Conservation (phyloP, 2,888 invertebrate genomes). For the Tenthredo notha region DNA sequence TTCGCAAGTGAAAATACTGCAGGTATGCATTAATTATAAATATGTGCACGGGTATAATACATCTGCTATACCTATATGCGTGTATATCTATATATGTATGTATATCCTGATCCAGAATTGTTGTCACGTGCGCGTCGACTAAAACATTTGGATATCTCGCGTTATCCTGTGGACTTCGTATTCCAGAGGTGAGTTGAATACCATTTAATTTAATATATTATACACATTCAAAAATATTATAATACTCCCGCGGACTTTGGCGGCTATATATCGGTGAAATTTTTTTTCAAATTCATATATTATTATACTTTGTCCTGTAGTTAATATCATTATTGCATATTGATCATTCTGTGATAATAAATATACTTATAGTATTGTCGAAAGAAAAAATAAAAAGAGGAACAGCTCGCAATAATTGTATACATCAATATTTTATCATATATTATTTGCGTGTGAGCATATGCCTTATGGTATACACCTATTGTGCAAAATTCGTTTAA, state of each 20-base stretch:
- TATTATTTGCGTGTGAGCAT: not conserved
- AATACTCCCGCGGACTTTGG: not conserved
- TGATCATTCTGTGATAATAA: not conserved
- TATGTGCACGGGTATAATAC: not conserved
- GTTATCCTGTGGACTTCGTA: not conserved
- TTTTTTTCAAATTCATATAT: not conserved
- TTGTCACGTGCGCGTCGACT: constrained; percentile 46
- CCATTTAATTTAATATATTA: not conserved
- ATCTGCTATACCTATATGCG: not conserved
- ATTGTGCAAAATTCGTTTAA: not conserved
- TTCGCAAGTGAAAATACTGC: constrained; percentile 1
- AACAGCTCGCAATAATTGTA: not conserved
- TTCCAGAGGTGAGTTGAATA: constrained; percentile 16
- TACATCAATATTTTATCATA: not conserved
- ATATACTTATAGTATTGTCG: not conserved
- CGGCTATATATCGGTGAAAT: not conserved
- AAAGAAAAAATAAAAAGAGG: not conserved
- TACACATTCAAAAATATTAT: not conserved
- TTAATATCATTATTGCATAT: not conserved
- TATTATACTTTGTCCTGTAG: not conserved
- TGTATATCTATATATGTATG: not conserved
- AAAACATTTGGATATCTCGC: constrained; percentile 14
- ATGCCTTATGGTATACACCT: not conserved
- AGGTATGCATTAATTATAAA: not conserved
- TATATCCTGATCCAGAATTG: constrained; percentile 30